Conservation (phyloP, 2,888 invertebrate species). For the Arctia plantaginis region DNA sequence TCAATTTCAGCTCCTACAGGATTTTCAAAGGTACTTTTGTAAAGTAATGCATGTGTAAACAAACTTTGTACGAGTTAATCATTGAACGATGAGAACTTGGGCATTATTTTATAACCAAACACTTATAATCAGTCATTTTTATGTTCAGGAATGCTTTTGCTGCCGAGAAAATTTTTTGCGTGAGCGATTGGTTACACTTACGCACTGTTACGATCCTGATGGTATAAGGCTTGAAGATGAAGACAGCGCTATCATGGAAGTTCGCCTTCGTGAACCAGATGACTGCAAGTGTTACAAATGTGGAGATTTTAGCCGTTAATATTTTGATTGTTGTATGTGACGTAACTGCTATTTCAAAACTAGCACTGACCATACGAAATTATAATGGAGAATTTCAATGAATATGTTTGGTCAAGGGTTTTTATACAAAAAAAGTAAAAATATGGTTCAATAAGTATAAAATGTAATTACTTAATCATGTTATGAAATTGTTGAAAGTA, state of each 20-base stretch:
- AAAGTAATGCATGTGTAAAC: background rate
- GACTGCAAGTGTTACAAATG: conserved; percentile 97
- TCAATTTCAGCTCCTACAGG: conserved; percentile 95
- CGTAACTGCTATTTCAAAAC: background rate
- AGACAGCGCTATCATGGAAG: conserved; percentile 91
- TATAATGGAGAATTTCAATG: background rate
- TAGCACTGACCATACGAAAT: background rate
- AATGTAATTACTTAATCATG: conserved; percentile 2
- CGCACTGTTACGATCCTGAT: conserved; percentile 96
- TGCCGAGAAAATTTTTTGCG: conserved; percentile 95
- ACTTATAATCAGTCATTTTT: background rate
- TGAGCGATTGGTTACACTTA: conserved; percentile 91
- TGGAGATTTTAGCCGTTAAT: conserved; percentile 92
- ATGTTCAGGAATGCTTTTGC: conserved; percentile 95
- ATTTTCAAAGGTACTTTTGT: conserved; percentile 91
- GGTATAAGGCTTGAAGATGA: conserved; percentile 91
- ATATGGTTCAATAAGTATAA: background rate
- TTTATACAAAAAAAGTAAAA: background rate
- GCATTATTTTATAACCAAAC: background rate
- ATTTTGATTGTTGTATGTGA: background rate
- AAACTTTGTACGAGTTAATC: background rate
- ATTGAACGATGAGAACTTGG: background rate
- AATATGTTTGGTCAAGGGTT: conserved; percentile 21
- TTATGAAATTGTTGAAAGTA: conserved; percentile 36
- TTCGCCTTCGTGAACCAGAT: conserved; percentile 93